phyloP scores from a whole-genome alignment of 2,797 vertebrate species.

The Falco concolor region DNA sequence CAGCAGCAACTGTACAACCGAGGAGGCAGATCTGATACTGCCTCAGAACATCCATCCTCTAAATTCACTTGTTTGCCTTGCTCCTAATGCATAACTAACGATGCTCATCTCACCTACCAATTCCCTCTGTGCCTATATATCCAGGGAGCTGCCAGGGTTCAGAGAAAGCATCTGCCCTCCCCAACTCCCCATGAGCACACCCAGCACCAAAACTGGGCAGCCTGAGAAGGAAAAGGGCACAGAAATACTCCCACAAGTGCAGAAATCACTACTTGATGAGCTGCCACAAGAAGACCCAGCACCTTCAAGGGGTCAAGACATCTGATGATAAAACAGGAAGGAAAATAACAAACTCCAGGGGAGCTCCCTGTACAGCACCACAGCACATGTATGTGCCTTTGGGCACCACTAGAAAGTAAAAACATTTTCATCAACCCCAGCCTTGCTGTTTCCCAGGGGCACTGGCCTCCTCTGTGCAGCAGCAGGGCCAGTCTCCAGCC shows the following conservation, averaged over 20 bases:
- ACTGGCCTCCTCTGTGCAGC: background rate
- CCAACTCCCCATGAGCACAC: fast-evolving
- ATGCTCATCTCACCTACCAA: background rate
- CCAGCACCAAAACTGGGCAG: background rate
- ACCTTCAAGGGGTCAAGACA: background rate
- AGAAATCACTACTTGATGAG: background rate
- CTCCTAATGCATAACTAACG: background rate
- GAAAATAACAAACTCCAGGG: background rate
- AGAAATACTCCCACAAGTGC: background rate
- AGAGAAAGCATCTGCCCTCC: background rate
- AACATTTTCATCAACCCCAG: background rate
- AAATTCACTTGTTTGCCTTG: background rate
- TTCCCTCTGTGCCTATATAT: background rate
- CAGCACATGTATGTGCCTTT: fast-evolving
- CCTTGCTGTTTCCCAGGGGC: fast-evolving
- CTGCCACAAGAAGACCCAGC: background rate
- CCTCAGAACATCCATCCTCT: background rate
- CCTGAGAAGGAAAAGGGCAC: background rate
- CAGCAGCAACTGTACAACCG: background rate
- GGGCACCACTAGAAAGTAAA: background rate
- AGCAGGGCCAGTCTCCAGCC: background rate
- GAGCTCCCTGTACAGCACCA: background rate
- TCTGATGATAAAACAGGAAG: background rate
- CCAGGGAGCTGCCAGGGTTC: background rate
- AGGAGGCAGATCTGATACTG: background rate